Evolutionary conservation across 2,797 vertebrate genomes (phyloP), one percentile per base, ranked within the genome.

Genomic region (Fratercula arctica): DNA sequence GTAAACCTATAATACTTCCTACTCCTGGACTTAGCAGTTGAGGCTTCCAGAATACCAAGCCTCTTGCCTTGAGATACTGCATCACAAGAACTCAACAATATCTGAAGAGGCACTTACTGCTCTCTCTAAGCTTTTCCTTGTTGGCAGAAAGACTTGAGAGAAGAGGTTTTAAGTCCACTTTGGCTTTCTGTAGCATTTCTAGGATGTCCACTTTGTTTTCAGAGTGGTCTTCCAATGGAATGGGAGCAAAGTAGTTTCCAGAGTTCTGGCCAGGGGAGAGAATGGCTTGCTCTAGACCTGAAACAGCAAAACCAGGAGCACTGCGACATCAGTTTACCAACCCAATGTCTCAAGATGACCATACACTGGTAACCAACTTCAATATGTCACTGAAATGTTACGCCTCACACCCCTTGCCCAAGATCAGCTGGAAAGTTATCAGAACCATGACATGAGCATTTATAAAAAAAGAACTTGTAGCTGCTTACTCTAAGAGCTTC

Each of bases 191-290:
- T 93, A 99, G 98, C 96, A 99, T 98, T 97, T 99, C 99, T 97
- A 99, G 97, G 97, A 99, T 99, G 98, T 99, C 99, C 97, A 99
- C 99, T 97, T 99, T 99, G 95, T 99, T 99, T 97, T 98, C 98
- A 95, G 98, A 98, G 96, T 98, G 98, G 56, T 99, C 99, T 70
- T 98, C 99, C 94, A 99, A 98, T 87, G 98, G 98, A 98, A 99
- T 99, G 85, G 99, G 99, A 97, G 99, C 99, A 98, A 99, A 99
- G 97, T 99, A 99, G 91, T 99, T 98, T 85, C 98, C 98, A 66
- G 99, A 98, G 82, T 99, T 99, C 93, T 99, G 99, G 95, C 98
- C 98, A 79, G 98, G 98, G 95, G 99, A 98, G 41, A 98, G 98
- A 97, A 98, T 98, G 59, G 97, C 98, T 95, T 98, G 98, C 88